phyloP scores from a whole-genome alignment of 2,113 vertebrate genomes.

The Oreochromis spilurus region DNA sequence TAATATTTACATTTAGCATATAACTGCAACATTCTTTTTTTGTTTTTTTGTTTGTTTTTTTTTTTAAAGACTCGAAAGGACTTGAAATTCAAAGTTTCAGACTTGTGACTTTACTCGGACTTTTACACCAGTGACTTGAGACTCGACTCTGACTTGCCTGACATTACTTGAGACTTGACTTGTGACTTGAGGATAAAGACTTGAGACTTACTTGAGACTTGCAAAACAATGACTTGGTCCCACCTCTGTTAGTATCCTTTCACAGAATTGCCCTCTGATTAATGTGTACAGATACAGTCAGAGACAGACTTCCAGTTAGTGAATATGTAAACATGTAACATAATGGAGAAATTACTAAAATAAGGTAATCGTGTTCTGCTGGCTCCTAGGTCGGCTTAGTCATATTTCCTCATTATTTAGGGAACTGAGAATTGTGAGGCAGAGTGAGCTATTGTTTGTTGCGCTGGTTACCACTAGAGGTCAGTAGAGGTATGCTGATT shows the following conservation, averaged over 20 bases:
- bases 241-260: background rate
- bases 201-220: no score
- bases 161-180: no score
- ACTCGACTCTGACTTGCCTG: no score
- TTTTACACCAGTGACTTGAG: no score
- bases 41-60: no score
- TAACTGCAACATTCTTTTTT: no score
- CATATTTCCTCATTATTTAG: background rate
- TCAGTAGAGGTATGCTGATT: background rate
- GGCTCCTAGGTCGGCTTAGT: background rate
- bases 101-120: no score
- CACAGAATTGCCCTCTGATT: background rate
- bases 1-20: no score
- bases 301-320: background rate
- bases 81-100: no score
- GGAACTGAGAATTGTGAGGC: background rate
- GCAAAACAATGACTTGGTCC: no score
- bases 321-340: background rate
- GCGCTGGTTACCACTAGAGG: background rate
- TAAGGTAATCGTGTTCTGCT: background rate
- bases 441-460: background rate
- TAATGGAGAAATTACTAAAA: background rate
- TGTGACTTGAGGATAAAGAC: no score
- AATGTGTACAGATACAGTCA: background rate
- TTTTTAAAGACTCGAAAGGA: no score